phyloP scores from a whole-genome alignment of 2,797 vertebrate genomes.

The Nannoperca obscura region DNA sequence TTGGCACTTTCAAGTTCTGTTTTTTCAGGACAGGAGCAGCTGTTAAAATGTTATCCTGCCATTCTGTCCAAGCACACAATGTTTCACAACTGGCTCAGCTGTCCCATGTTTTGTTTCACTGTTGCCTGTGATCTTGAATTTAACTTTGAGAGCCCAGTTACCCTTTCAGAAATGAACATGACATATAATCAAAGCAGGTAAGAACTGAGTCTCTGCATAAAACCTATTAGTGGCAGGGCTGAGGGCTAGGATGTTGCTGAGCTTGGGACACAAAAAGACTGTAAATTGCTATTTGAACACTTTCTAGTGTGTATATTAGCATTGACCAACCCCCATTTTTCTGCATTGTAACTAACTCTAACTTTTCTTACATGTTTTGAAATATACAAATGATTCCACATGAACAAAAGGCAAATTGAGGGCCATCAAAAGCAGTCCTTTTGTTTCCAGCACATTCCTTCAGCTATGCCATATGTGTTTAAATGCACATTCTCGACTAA shows the following conservation, averaged over 20 bases:
- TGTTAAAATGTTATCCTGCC: conserved; percentile 83
- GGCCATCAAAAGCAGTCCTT: neutral
- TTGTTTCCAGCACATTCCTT: conserved; percentile 47
- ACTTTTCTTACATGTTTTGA: conserved; percentile 4
- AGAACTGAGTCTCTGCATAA: neutral
- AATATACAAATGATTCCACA: conserved; percentile 1
- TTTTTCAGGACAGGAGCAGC: conserved; percentile 74
- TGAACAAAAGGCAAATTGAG: conserved; percentile 9
- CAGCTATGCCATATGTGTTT: conserved; percentile 30
- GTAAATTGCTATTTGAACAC: neutral
- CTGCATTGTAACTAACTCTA: neutral
- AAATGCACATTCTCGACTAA: conserved; percentile 45
- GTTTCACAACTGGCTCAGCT: conserved; percentile 74
- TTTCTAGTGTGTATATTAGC: neutral
- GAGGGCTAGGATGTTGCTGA: neutral
- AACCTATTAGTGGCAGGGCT: neutral
- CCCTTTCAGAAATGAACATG: conserved; percentile 12
- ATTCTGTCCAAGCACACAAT: conserved; percentile 58
- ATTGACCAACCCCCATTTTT: neutral
- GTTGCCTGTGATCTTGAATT: conserved; percentile 46
- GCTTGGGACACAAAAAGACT: neutral
- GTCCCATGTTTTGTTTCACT: conserved; percentile 55
- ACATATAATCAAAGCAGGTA: conserved; percentile 21
- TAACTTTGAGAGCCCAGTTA: conserved; percentile 33
- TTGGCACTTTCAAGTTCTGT: conserved; percentile 69